These are phyloP conservation scores for Trichosurus vulpecula DNA, from an alignment of 2,797 vertebrate genomes.

Conservation along the genomic window DNA sequence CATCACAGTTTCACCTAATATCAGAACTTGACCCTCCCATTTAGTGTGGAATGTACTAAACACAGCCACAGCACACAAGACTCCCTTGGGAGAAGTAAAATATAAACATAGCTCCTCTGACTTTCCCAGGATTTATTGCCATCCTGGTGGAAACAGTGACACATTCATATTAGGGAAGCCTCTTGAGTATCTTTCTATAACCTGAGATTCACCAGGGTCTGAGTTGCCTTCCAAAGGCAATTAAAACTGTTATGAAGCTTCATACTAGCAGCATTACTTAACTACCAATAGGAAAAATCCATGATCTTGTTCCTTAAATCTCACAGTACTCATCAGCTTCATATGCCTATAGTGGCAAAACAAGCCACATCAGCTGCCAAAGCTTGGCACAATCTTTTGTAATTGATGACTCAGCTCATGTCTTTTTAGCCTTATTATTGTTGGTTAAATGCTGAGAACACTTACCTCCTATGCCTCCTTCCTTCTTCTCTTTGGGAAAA, in stretches of 20 bases:
- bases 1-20: not conserved
- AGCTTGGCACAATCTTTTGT: not conserved
- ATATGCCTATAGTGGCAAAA: not conserved
- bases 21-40: not conserved
- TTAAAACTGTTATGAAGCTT: not conserved
- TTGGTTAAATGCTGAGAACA: not conserved
- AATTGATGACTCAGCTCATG: not conserved
- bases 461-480: not conserved
- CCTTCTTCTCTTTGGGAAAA: not conserved
- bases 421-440: not conserved
- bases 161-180: not conserved
- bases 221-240: not conserved
- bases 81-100: not conserved
- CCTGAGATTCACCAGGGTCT: not conserved
- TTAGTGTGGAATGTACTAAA: not conserved
- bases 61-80: not conserved
- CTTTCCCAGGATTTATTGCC: not conserved
- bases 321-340: not conserved
- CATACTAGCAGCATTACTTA: not conserved
- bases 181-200: not conserved
- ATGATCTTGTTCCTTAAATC: not conserved
- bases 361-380: not conserved
- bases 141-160: not conserved
- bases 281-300: not conserved
- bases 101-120: not conserved